A percentile compares a stretch with the other conserved stretches of the same genome.
Evolutionary conservation across 2,888 invertebrate species (phyloP).

Genomic region (Zootermopsis nevadensis): DNA sequence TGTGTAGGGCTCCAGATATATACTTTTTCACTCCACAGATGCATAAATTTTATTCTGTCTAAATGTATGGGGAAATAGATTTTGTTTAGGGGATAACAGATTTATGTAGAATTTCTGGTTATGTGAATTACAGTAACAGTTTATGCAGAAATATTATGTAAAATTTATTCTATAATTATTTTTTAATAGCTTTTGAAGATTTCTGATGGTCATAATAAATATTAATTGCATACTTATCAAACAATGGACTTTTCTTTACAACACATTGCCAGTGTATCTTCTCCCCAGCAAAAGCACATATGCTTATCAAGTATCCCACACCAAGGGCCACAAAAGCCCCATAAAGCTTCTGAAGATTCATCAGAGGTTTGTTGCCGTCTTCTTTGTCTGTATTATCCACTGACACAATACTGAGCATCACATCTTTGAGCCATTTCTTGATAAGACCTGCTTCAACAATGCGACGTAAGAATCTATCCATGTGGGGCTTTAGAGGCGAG

Average conservation of each 20-base stretch:
- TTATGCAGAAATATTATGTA: too few species aligned
- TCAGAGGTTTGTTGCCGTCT: slow-evolving; percentile 68
- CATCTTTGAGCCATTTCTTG: slow-evolving; percentile 82
- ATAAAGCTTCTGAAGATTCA: slow-evolving; percentile 82
- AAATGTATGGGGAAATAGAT: too few species aligned
- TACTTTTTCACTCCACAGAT: too few species aligned
- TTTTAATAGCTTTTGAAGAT: background rate
- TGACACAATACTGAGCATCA: slow-evolving; percentile 71
- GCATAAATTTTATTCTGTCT: too few species aligned
- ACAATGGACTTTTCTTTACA: slow-evolving; percentile 75
- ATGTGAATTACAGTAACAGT: too few species aligned
- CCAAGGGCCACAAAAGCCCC: slow-evolving; percentile 80
- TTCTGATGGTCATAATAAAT: slow-evolving; percentile 62
- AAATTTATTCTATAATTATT: background rate
- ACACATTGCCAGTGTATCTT: slow-evolving; percentile 74
- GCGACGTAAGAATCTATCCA: slow-evolving; percentile 64
- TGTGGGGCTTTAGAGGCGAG: slow-evolving; percentile 74
- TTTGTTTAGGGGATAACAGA: too few species aligned
- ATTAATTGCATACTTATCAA: slow-evolving; percentile 75
- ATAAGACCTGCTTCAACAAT: slow-evolving; percentile 82
- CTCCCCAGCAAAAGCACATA: slow-evolving; percentile 71
- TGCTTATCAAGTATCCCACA: slow-evolving; percentile 74
- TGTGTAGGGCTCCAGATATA: too few species aligned
- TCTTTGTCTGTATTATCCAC: slow-evolving; percentile 60
- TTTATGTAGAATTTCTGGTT: too few species aligned